These are phyloP conservation scores for Lasioglossum baleicum DNA, from an alignment of 1,140 invertebrate species.

Conservation along the genomic window DNA sequence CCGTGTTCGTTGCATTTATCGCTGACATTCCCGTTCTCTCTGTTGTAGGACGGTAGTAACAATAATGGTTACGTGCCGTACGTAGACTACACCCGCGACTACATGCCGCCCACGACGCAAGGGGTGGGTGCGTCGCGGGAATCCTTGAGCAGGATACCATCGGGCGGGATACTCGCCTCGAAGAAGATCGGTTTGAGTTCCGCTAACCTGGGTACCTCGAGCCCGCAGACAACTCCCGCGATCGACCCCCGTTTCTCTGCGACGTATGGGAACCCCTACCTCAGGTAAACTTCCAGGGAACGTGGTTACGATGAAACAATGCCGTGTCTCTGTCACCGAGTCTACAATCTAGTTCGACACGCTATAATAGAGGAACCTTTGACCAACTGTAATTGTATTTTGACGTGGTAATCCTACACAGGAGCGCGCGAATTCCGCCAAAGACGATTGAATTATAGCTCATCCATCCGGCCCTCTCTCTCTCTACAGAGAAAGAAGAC, in stretches of 20 bases:
- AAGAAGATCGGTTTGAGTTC: conserved; percentile 82
- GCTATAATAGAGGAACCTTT: conserved; percentile 31
- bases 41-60: conserved; percentile 87
- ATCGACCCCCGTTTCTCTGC: conserved; percentile 93
- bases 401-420: conserved; percentile 17
- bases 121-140: conserved; percentile 79
- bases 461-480: background rate
- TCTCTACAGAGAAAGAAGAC: background rate
- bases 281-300: conserved; percentile 80
- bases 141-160: conserved; percentile 81
- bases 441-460: conserved; percentile 31
- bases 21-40: background rate
- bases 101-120: conserved; percentile 86
- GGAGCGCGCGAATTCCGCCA: conserved; percentile 4
- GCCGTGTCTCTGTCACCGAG: conserved; percentile 16
- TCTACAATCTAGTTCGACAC: conserved; percentile 33
- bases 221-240: conserved; percentile 80
- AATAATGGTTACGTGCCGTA: conserved; percentile 94
- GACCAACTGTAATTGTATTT: conserved; percentile 45
- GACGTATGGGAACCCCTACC: conserved; percentile 93
- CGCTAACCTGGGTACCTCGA: conserved; percentile 79
- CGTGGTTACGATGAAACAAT: conserved; percentile 3
- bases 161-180: conserved; percentile 78
- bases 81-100: conserved; percentile 91
- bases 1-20: background rate